A percentile compares a stretch with the other conserved stretches of the same genome.
These are phyloP conservation scores for Vulpes vulpes DNA, from an alignment of 2,113 vertebrate species.

Conservation along the genomic window DNA sequence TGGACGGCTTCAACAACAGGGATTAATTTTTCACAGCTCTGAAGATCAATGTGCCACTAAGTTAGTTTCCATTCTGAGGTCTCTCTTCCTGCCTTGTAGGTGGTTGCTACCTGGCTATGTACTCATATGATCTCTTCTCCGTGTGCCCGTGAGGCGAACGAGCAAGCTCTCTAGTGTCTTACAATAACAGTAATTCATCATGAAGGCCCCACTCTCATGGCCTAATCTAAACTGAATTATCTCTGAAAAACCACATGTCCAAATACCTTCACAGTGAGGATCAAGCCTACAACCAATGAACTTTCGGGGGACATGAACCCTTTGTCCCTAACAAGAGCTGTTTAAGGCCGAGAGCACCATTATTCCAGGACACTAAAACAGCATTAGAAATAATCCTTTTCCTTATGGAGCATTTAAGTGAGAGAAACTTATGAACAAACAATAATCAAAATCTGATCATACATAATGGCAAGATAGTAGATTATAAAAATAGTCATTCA, in stretches of 20 bases:
- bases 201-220: neutral
- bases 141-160: fast-evolving
- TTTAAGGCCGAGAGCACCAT: neutral
- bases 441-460: neutral
- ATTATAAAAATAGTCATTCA: neutral
- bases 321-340: neutral
- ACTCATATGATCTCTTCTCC: neutral
- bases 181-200: neutral
- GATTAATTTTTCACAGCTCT: neutral
- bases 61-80: neutral
- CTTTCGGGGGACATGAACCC: neutral
- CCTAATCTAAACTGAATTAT: neutral
- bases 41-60: neutral
- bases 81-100: neutral
- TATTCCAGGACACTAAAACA: neutral
- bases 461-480: neutral
- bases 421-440: neutral
- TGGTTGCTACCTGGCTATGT: neutral
- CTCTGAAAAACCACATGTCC: neutral
- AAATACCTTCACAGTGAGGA: neutral
- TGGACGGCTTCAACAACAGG: fast-evolving
- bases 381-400: neutral
- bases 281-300: neutral
- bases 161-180: neutral
- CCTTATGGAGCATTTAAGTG: neutral